A percentile compares a stretch with the other conserved stretches of the same genome.
Evolutionary conservation across 2,797 vertebrate species (phyloP).

Genomic region (Phrynocephalus forsythii): DNA sequence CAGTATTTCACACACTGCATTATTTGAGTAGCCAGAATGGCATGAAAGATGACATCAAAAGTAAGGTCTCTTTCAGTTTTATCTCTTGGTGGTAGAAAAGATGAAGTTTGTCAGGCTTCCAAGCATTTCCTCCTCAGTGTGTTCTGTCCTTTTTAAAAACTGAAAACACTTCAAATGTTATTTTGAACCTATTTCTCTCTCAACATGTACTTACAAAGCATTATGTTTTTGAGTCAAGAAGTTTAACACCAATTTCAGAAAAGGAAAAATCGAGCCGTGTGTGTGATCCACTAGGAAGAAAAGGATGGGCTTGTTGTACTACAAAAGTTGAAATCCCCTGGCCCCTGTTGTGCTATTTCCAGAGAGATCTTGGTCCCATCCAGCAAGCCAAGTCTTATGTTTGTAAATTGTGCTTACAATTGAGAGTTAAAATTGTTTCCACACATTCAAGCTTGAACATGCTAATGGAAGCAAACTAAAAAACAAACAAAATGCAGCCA

Average conservation of each 20-base stretch:
- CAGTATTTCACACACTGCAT: neutral
- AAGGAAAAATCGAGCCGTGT: neutral
- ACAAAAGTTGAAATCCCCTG: neutral
- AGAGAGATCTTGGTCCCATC: neutral
- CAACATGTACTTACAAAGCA: neutral
- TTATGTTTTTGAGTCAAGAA: too few species aligned
- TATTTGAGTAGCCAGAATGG: neutral
- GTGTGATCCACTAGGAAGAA: too few species aligned
- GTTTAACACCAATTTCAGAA: too few species aligned
- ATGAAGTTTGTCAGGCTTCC: neutral
- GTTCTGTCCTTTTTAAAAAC: too few species aligned
- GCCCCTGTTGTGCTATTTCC: neutral
- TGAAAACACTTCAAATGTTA: neutral
- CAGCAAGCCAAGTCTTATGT: neutral
- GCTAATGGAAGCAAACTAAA: neutral
- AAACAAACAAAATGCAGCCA: neutral
- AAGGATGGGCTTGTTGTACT: neutral
- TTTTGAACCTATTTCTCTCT: neutral
- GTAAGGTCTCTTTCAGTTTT: neutral
- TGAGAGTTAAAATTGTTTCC: neutral
- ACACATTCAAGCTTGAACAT: neutral
- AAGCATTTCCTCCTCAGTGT: neutral
- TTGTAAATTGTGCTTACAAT: neutral
- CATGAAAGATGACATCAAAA: too few species aligned
- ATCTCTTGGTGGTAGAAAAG: neutral